Conservation (phyloP, 2,113 vertebrate species). For the Nipponia nippon region DNA sequence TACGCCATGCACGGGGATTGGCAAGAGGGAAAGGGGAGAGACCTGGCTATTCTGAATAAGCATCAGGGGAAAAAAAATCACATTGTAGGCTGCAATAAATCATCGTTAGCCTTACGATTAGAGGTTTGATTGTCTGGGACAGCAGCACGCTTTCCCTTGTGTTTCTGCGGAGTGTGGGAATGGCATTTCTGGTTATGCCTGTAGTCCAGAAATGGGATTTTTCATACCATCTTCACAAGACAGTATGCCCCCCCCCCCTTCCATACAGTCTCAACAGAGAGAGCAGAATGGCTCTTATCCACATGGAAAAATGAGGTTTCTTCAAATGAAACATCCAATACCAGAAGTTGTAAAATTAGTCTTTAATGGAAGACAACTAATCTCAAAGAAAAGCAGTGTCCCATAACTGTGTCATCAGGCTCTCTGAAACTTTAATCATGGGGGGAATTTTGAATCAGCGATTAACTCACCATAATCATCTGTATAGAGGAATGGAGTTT, state of each 20-base stretch:
- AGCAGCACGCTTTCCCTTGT: neutral
- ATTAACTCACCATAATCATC: neutral
- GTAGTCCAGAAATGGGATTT: neutral
- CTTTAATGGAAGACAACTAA: neutral
- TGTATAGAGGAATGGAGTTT: neutral
- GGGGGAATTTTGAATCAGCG: neutral
- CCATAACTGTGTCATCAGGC: neutral
- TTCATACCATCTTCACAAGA: neutral
- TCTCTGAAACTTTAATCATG: neutral
- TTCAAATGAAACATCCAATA: neutral
- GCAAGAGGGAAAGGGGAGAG: neutral
- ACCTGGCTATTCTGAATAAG: neutral
- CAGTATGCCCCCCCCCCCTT: fast-evolving
- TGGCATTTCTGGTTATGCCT: neutral
- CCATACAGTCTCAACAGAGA: neutral
- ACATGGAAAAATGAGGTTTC: neutral
- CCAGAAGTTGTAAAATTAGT: neutral
- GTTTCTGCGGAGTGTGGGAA: neutral
- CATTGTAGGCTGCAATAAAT: neutral
- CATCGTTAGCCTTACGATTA: neutral
- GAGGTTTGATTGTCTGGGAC: neutral
- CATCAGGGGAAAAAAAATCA: neutral
- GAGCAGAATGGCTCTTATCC: neutral
- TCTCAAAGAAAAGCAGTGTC: neutral
- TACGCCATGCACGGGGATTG: neutral